phyloP scores from a whole-genome alignment of 2,797 vertebrate genomes.

The Valencia hispanica region DNA sequence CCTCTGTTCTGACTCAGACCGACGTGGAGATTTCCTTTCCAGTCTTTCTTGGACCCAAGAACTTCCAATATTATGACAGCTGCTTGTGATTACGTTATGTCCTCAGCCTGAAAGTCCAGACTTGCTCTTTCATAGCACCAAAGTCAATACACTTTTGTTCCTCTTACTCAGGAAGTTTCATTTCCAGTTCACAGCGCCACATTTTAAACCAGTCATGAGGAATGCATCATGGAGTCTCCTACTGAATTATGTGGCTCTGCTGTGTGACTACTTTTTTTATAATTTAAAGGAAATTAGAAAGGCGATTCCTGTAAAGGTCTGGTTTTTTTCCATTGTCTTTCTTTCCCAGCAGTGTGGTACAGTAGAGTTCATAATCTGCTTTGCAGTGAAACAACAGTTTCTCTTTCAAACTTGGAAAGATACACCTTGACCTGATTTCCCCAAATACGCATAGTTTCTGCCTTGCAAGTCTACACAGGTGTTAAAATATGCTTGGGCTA shows the following conservation, averaged over 20 bases:
- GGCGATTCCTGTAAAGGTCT: background rate
- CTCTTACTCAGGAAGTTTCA: constrained; percentile 54
- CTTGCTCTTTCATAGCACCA: constrained; percentile 37
- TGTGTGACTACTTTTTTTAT: background rate
- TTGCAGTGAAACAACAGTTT: background rate
- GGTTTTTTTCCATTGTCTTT: background rate
- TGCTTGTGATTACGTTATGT: constrained; percentile 19
- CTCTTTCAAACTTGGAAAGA: background rate
- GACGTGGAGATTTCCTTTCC: constrained; percentile 17
- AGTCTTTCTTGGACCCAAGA: constrained; percentile 7
- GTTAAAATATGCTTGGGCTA: constrained; percentile 2
- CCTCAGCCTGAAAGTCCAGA: constrained; percentile 51
- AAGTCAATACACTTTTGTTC: constrained; percentile 7
- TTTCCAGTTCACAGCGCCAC: constrained; percentile 18
- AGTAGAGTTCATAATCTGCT: background rate
- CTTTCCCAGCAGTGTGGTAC: background rate
- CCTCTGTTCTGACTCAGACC: constrained; percentile 8
- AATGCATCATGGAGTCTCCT: background rate
- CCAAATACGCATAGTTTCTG: background rate
- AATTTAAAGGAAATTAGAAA: background rate
- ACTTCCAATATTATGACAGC: constrained; percentile 38
- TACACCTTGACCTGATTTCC: background rate
- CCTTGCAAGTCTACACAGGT: background rate
- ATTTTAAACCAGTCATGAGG: background rate
- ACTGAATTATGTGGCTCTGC: background rate